phyloP scores from a whole-genome alignment of 2,113 vertebrate species.

The Odocoileus hemionus region DNA sequence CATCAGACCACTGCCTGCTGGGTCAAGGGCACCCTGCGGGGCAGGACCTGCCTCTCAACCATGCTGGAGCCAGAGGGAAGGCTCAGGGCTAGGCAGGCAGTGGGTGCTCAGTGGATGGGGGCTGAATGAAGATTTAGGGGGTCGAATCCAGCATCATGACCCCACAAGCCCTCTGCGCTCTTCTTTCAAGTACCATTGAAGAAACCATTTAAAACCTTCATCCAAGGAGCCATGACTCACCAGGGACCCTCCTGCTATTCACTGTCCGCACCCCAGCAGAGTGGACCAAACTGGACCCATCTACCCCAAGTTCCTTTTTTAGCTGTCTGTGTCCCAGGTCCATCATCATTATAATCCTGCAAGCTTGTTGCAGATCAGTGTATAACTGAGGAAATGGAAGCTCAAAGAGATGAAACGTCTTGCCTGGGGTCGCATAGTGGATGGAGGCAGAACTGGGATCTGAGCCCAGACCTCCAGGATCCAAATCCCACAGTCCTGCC shows the following conservation, averaged over 20 bases:
- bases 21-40: fast-evolving
- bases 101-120: not conserved
- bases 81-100: not conserved
- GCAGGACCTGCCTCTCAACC: not conserved
- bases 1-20: not conserved
- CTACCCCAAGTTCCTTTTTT: not conserved
- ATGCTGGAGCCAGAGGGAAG: fast-evolving
- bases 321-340: not conserved
- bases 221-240: not conserved
- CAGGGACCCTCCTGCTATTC: not conserved
- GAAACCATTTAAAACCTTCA: not conserved
- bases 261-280: fast-evolving
- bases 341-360: not conserved
- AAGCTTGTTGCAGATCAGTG: not conserved
- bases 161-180: too few species aligned
- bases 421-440: conserved; percentile 1
- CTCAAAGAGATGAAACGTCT: not conserved
- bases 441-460: not conserved
- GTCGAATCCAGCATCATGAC: too few species aligned
- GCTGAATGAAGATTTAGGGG: not conserved
- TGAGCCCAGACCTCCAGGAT: not conserved
- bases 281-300: not conserved
- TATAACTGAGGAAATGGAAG: not conserved
- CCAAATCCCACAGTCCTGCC: not conserved
- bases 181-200: not conserved